Base-by-base conservation (phyloP, 2,888 invertebrate species). In the Rotaria magnacalcarata region DNA sequence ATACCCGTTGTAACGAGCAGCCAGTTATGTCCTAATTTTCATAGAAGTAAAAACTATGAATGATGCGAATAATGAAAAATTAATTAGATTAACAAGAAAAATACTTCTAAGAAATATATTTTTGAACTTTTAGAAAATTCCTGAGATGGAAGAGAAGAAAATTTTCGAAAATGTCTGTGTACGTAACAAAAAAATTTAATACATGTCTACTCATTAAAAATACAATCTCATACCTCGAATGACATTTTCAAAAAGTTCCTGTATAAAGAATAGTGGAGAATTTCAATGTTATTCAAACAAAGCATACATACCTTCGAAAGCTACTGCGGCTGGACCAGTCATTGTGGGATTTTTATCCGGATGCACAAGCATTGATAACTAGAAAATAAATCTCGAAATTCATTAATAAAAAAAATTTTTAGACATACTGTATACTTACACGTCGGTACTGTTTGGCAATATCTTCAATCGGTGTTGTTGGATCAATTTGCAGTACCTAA, bases 291-390 rank as follows among this genome's bases (percentile, higher is more conserved):
- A 52, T 52, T 52, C 16, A 60, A 34, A 16, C 8, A 16, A 19
- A 14, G 19, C 4, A 67, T 19, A 67, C 16, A n/a, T 80, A 80
- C 80, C 80, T 89, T 93, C 93, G 90, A 93, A 93, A 27, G 93
- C 92, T 88, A 90, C 90, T 88, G 99, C 96, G 3, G 99, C 96
- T 90, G 96, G 93, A 87, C 98, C 98, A 52, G 94, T 92, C 91
- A 99, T 96, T 92, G 98, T 96, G 92, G 95, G 94, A 92, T 99
- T 99, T 92, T 99, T 99, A 91, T 99, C 99, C 43, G 99, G 99
- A 94, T 99, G 99, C 58, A 99, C 97, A 89, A 99, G 93, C 91
- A 99, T 96, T 34, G 99, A 98, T 89, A 98, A 93, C 92, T 94
- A 90, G 41, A 80, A 19, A 11, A n/a, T 43, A 75, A 43, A 7